Evolutionary conservation across 2,888 invertebrate species (phyloP).

Genomic region (Chrysolina oricalcia): DNA sequence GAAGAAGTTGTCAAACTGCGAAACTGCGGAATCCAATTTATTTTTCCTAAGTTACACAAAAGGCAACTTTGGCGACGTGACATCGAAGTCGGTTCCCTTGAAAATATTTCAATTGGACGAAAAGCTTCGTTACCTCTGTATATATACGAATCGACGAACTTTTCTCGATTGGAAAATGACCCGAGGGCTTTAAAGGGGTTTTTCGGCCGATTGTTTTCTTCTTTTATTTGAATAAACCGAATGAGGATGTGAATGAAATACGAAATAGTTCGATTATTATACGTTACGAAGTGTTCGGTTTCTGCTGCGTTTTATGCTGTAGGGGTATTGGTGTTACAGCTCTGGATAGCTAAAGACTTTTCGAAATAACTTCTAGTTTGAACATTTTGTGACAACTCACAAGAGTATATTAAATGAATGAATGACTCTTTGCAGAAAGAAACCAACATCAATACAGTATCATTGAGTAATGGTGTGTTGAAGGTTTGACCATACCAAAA

Average conservation of each 20-base stretch:
- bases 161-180: constrained; percentile 34
- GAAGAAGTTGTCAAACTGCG: constrained; percentile 52
- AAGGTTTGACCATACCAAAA: too few species aligned
- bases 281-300: not conserved
- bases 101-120: constrained; percentile 55
- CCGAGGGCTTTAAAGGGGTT: constrained; percentile 27
- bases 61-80: constrained; percentile 55
- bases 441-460: too few species aligned
- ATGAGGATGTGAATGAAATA: constrained; percentile 12
- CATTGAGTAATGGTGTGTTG: too few species aligned
- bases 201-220: constrained; percentile 8
- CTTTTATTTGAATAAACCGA: constrained; percentile 21
- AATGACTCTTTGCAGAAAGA: too few species aligned
- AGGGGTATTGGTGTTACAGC: not conserved
- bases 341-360: too few species aligned
- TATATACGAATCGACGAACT: constrained; percentile 40
- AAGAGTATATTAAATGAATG: too few species aligned
- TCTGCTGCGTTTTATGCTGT: not conserved
- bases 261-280: not conserved
- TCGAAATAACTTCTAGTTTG: too few species aligned
- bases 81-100: constrained; percentile 50
- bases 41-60: constrained; percentile 55
- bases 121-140: constrained; percentile 48
- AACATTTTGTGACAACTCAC: too few species aligned
- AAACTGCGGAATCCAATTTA: constrained; percentile 57